Conservation (phyloP, 2,113 vertebrate genomes). For the Hippocampus comes region DNA sequence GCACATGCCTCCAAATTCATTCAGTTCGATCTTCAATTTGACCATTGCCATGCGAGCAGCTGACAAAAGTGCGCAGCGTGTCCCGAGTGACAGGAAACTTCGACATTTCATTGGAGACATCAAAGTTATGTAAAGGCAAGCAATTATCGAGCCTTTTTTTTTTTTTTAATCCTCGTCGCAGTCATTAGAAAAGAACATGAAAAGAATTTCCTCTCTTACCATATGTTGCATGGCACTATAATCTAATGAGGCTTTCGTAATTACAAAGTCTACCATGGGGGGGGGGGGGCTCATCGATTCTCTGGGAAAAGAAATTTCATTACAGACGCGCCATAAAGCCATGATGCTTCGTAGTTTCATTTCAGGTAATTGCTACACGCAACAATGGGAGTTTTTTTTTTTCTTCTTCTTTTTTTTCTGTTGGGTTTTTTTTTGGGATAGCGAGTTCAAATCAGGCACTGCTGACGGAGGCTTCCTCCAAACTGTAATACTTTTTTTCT, state of each 20-base stretch:
- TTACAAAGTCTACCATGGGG: slow-evolving; percentile 54
- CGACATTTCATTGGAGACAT: slow-evolving; percentile 26
- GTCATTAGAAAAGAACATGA: slow-evolving; percentile 60
- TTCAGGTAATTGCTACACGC: slow-evolving; percentile 47
- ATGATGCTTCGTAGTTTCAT: slow-evolving; percentile 37
- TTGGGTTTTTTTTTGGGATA: slow-evolving; percentile 8
- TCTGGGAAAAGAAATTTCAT: slow-evolving; percentile 56
- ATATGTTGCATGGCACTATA: slow-evolving; percentile 58
- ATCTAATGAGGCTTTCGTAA: slow-evolving; percentile 68
- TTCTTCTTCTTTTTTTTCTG: too few relatives aligned
- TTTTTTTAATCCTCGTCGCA: slow-evolving; percentile 18
- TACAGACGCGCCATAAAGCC: slow-evolving; percentile 39
- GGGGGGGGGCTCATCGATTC: slow-evolving; percentile 45
- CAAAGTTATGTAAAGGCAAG: slow-evolving; percentile 36
- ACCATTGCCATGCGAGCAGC: not conserved
- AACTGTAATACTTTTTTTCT: slow-evolving; percentile 4
- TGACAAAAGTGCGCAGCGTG: not conserved
- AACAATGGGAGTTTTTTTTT: slow-evolving; percentile 39
- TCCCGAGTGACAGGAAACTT: not conserved
- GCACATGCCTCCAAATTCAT: too few relatives aligned
- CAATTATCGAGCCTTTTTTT: slow-evolving; percentile 9
- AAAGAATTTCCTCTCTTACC: slow-evolving; percentile 53
- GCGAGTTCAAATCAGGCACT: slow-evolving; percentile 7
- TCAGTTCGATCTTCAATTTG: too few relatives aligned
- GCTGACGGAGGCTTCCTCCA: slow-evolving; percentile 2